Evolutionary conservation across 2,113 vertebrate species (phyloP).

Genomic region (Nothobranchius furzeri): DNA sequence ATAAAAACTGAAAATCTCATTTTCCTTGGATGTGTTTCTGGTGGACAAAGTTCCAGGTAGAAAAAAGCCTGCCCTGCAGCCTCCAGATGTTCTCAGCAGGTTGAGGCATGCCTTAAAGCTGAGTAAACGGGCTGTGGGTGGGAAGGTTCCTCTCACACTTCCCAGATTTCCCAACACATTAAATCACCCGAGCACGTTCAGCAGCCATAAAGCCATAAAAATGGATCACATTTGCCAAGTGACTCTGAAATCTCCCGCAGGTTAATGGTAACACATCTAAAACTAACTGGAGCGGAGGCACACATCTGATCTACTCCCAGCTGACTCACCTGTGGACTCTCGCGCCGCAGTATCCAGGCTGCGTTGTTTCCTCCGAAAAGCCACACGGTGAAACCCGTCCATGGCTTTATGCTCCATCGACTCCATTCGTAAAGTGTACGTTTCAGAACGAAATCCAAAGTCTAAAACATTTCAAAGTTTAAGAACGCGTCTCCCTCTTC

Average conservation of each 20-base stretch:
- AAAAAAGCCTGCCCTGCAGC: slow-evolving; percentile 30
- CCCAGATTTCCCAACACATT: slow-evolving; percentile 35
- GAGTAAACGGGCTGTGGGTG: slow-evolving; percentile 46
- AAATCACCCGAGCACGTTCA: slow-evolving; percentile 6
- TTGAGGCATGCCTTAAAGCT: slow-evolving; percentile 31
- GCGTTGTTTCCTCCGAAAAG: slow-evolving; percentile 60
- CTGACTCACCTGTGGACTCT: slow-evolving; percentile 47
- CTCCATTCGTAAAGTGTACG: slow-evolving; percentile 28
- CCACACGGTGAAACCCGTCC: slow-evolving; percentile 70
- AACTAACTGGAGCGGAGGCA: no score
- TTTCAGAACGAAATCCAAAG: neutral
- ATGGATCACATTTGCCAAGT: neutral
- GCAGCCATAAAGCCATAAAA: neutral
- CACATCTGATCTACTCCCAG: no score
- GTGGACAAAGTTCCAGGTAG: no score
- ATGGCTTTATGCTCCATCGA: slow-evolving; percentile 9
- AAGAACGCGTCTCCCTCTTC: neutral
- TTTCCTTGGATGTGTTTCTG: neutral
- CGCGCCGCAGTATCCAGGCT: slow-evolving; percentile 21
- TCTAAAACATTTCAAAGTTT: neutral
- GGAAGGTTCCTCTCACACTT: slow-evolving; percentile 2
- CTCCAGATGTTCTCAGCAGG: slow-evolving; percentile 42
- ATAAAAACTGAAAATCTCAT: neutral
- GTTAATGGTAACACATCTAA: neutral
- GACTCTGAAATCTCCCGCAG: neutral